Percentiles rank a stretch among this genome's conserved stretches.
Evolutionary conservation across 2,113 vertebrate genomes (phyloP).

Genomic region (Laticauda colubrina): DNA sequence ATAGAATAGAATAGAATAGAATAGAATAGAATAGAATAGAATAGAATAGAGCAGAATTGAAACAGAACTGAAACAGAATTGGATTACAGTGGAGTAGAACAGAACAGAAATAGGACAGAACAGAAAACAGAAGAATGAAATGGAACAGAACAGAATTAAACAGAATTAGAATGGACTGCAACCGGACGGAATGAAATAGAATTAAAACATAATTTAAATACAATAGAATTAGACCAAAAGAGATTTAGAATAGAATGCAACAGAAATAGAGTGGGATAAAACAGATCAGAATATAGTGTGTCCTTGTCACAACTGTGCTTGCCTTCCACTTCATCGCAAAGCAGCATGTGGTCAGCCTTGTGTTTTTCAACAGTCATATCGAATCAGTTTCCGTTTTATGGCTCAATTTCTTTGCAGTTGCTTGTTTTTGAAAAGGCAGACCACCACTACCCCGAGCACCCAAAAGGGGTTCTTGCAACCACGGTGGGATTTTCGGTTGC

Average conservation of each 20-base stretch:
- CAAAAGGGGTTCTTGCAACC: not conserved
- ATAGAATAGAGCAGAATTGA: not conserved
- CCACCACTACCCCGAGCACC: no score
- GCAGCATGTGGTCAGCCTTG: not conserved
- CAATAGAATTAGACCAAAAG: no score
- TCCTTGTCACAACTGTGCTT: not conserved
- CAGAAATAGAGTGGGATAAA: no score
- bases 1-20: no score
- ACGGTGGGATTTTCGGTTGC: no score
- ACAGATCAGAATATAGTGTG: not conserved
- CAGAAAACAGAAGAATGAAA: no score
- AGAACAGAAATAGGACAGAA: not conserved
- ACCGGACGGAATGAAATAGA: no score
- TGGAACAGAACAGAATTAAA: no score
- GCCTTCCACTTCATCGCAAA: not conserved
- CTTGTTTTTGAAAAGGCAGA: fast-evolving
- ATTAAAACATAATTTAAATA: no score
- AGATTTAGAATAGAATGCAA: not conserved
- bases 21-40: not conserved
- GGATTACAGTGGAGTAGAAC: no score
- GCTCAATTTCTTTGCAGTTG: not conserved
- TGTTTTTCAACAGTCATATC: not conserved
- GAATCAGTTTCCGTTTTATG: not conserved
- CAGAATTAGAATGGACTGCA: no score
- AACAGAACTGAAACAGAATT: no score